Evolutionary conservation across 1,140 invertebrate species (phyloP).

Genomic region (Proales similis): DNA sequence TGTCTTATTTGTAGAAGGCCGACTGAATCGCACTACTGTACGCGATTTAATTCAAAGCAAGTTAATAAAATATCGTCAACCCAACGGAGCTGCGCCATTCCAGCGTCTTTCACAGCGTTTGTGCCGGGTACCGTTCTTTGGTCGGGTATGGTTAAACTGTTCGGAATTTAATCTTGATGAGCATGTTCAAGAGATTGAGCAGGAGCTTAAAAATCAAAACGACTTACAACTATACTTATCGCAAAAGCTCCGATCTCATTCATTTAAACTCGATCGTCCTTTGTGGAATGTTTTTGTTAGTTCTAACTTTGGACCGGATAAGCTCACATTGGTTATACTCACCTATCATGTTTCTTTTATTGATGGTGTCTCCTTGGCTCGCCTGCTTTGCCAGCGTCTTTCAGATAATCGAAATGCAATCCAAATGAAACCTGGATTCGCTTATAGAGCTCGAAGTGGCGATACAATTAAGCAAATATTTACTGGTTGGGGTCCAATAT

Average conservation of each 20-base stretch:
- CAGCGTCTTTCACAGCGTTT: constrained; percentile 11
- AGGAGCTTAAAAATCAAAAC: constrained; percentile 11
- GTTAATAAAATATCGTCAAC: not conserved
- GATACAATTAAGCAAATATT: constrained; percentile 9
- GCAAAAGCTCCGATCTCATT: not conserved
- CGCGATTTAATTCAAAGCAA: constrained; percentile 21
- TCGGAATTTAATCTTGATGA: constrained; percentile 20
- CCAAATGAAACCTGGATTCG: constrained; percentile 33
- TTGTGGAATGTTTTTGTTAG: constrained; percentile 31
- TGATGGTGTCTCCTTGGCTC: constrained; percentile 11
- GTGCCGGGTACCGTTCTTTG: constrained; percentile 14
- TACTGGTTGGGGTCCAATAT: not conserved
- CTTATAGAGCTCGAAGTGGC: not conserved
- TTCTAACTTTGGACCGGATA: constrained; percentile 18
- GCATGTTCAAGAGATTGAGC: constrained; percentile 19
- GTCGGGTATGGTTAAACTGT: constrained; percentile 1
- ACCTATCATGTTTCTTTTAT: constrained; percentile 16
- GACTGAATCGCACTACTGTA: not conserved
- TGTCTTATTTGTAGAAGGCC: constrained; percentile 27
- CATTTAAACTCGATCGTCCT: constrained; percentile 17
- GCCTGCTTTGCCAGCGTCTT: constrained; percentile 15
- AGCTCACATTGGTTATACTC: constrained; percentile 18
- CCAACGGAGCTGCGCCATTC: not conserved
- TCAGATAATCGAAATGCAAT: constrained; percentile 31
- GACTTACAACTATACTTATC: constrained; percentile 29